Evolutionary conservation across 1,140 invertebrate species (phyloP), one percentile per base, ranked within the genome.

Genomic region (Sycobia sp.): DNA sequence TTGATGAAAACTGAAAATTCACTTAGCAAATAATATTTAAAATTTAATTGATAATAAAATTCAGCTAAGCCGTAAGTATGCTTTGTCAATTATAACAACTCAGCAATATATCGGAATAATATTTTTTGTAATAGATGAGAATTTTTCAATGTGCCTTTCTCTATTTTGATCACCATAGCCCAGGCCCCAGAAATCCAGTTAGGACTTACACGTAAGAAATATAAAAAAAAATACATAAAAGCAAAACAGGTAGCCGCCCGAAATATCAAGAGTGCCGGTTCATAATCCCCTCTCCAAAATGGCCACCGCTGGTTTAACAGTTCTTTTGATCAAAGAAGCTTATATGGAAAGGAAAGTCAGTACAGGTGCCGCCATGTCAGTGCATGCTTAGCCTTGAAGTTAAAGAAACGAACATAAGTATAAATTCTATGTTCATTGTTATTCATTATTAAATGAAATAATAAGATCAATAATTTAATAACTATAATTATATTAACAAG

Each of bases 361-460:
- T 72, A 75, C 80, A 82, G 80, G 80, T 82, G 80, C 79, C 80
- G 80, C 80, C 80, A 82, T 82, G 78, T 80, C 80, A 82, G 80
- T 81, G 73, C 77, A 81, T 78, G 78, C 77, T 73, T 80, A 76
- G 77, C 76, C 62, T 80, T 75, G 72, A 75, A 75, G 71, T 73
- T 72, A 79, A n/a, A n/a, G 47, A 29, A 44, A 27, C 32, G 22
- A 32, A 65, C 16, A 36, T 41, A 25, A 13, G 32, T n/a, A n/a
- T n/a, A n/a, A n/a, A n/a, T n/a, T n/a, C n/a, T n/a, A n/a, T n/a
- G n/a, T n/a, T n/a, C n/a, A n/a, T n/a, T n/a, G n/a, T n/a, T n/a
- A n/a, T n/a, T n/a, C n/a, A n/a, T n/a, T n/a, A n/a, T n/a, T n/a
- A n/a, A n/a, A n/a, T n/a, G n/a, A n/a, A n/a, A n/a, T n/a, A n/a